A percentile compares a stretch with the other conserved stretches of the same genome.
phyloP scores from a whole-genome alignment of 2,888 invertebrate species.

The Folsomia candida region DNA sequence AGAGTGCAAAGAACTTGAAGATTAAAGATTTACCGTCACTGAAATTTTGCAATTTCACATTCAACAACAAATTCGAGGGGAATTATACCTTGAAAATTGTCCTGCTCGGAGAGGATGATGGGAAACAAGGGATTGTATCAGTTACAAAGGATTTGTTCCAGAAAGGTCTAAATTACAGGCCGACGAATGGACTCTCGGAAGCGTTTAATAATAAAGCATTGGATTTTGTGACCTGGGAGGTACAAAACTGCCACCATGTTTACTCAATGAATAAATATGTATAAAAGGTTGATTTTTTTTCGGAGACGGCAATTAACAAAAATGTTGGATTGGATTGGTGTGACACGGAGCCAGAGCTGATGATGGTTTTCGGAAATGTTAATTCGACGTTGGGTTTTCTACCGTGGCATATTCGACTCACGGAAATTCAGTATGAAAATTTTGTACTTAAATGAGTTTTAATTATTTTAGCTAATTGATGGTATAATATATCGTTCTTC shows the following conservation, averaged over 20 bases:
- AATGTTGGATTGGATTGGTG: too few relatives aligned
- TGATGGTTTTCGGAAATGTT: slow-evolving; percentile 42
- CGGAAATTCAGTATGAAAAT: slow-evolving; percentile 49
- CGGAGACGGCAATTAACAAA: too few relatives aligned
- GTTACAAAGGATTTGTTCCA: slow-evolving; percentile 34
- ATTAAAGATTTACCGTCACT: too few relatives aligned
- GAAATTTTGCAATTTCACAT: too few relatives aligned
- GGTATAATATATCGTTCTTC: too few relatives aligned
- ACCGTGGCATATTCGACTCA: slow-evolving; percentile 46
- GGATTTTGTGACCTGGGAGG: slow-evolving; percentile 17
- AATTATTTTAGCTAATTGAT: too few relatives aligned
- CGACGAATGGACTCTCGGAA: too few relatives aligned
- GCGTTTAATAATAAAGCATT: background rate
- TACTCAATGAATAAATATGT: slow-evolving; percentile 28
- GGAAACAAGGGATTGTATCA: slow-evolving; percentile 38
- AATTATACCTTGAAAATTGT: slow-evolving; percentile 32
- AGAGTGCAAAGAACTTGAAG: too few relatives aligned
- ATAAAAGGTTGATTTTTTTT: slow-evolving; percentile 23
- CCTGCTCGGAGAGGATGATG: slow-evolving; percentile 40
- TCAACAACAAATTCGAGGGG: background rate
- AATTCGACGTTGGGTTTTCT: slow-evolving; percentile 45
- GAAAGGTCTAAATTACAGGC: background rate
- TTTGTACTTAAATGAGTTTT: too few relatives aligned
- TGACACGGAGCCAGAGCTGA: slow-evolving; percentile 41
- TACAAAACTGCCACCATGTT: too few relatives aligned